phyloP scores from a whole-genome alignment of 2,888 invertebrate species.

The Brachypalpus laphriformis region DNA sequence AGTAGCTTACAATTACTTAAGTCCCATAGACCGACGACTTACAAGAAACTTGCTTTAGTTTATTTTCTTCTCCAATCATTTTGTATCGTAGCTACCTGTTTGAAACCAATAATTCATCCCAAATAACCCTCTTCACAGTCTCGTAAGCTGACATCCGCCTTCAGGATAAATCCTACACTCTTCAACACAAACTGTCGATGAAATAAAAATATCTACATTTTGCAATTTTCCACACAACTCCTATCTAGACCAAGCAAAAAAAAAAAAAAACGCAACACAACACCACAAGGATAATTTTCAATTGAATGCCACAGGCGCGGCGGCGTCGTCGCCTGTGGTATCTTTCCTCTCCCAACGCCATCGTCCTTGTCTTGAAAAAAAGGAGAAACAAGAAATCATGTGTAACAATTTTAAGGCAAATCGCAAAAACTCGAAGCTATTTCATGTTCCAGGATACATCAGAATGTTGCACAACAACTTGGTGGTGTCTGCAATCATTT shows the following conservation, averaged over 20 bases:
- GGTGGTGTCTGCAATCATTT: slow-evolving; percentile 9
- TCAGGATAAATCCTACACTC: neutral
- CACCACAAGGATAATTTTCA: slow-evolving; percentile 10
- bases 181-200: slow-evolving; percentile 29
- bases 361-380: neutral
- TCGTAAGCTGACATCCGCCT: neutral
- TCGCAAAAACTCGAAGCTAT: slow-evolving; percentile 18
- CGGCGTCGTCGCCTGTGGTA: neutral
- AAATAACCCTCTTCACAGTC: neutral
- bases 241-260: neutral
- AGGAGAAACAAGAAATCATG: slow-evolving; percentile 9
- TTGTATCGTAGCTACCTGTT: too few relatives aligned
- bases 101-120: too few relatives aligned
- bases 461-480: slow-evolving; percentile 17
- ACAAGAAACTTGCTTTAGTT: too few relatives aligned
- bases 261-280: neutral
- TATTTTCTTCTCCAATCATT: too few relatives aligned
- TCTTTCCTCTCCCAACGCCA: slow-evolving; percentile 4
- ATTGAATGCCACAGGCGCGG: slow-evolving; percentile 10
- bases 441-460: neutral
- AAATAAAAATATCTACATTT: slow-evolving; percentile 21
- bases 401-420: slow-evolving; percentile 18
- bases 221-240: slow-evolving; percentile 11
- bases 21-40: too few relatives aligned
- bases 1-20: too few relatives aligned